Percentiles rank a stretch among this genome's conserved stretches.
These are phyloP conservation scores for Eilema sororculum DNA, from an alignment of 2,888 invertebrate genomes.

Conservation along the genomic window DNA sequence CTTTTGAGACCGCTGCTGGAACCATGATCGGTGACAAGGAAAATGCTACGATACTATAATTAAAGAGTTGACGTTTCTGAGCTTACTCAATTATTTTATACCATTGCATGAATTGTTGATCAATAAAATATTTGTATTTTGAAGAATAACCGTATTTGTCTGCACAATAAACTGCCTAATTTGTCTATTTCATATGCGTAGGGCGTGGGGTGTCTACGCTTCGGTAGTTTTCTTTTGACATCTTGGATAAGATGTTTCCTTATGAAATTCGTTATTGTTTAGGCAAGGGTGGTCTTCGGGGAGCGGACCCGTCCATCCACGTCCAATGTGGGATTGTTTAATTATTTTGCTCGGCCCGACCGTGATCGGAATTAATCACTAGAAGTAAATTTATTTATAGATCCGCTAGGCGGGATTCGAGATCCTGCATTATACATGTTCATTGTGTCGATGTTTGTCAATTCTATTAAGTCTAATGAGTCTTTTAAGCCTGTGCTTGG, in stretches of 20 bases:
- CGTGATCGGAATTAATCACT: constrained; percentile 81
- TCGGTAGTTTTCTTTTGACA: constrained; percentile 56
- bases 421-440: constrained; percentile 41
- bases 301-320: constrained; percentile 63
- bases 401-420: constrained; percentile 39
- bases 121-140: neutral
- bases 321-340: constrained; percentile 79
- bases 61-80: constrained; percentile 33
- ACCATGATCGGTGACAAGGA: constrained; percentile 62
- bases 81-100: constrained; percentile 19
- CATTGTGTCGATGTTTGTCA: constrained; percentile 27
- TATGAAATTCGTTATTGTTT: constrained; percentile 73
- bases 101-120: neutral
- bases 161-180: constrained; percentile 41
- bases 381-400: constrained; percentile 70
- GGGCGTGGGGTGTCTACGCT: constrained; percentile 42
- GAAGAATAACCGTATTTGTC: neutral
- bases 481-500: neutral
- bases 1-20: constrained; percentile 68
- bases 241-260: constrained; percentile 61
- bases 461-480: constrained; percentile 34
- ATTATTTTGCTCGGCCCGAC: constrained; percentile 78
- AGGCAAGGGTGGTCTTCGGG: constrained; percentile 63
- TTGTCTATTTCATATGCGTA: constrained; percentile 42
- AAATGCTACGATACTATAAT: constrained; percentile 66